Base-by-base conservation (phyloP, 1,140 invertebrate species). In the Drepana arcuata region DNA sequence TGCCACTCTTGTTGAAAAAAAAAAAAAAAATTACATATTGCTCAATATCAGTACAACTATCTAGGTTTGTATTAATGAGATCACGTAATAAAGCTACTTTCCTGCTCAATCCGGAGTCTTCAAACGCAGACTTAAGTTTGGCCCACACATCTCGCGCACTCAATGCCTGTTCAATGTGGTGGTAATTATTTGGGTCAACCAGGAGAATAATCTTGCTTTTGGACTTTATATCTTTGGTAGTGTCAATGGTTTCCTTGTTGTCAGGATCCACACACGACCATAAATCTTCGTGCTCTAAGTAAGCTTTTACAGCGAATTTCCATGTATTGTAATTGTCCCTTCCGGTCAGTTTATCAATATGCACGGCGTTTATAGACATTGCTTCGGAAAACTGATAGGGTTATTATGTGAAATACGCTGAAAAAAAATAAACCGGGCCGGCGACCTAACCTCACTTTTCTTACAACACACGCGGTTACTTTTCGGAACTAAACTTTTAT, bases 81-180 rank as follows among this genome's bases (percentile, higher is more conserved):
- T 26, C 24, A 25, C 41, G 16, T 6, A 74, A 29, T 24, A 77
- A 43, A 14, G 52, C 49, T n/a, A 77, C 24, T 4, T 7, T 41
- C 48, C 13, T 51, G 39, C 40, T 48, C 35, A 74, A 24, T 23
- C 63, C 72, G 7, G 47, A 54, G 41, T 75, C 64, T 13, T 70
- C 55, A 34, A 74, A 73, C 1, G 50, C 39, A 21, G 38, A 44
- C 37, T 54, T 14, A 1, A 74, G 33, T 7, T 59, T 64, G 5
- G 49, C 35, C 58, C 57, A 73, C 5, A 59, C 55, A 38, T 64
- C 50, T 32, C 41, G 50, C 1, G 63, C 34, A 5, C 37, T 46
- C 5, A 11, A 34, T 11, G 47, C 49, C 24, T 43, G 29, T 39
- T 44, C 47, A 16, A 50, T 39, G 23, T 50, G 41, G 24, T 44